Conservation (phyloP, 2,888 invertebrate genomes). For the Volucella inanis region DNA sequence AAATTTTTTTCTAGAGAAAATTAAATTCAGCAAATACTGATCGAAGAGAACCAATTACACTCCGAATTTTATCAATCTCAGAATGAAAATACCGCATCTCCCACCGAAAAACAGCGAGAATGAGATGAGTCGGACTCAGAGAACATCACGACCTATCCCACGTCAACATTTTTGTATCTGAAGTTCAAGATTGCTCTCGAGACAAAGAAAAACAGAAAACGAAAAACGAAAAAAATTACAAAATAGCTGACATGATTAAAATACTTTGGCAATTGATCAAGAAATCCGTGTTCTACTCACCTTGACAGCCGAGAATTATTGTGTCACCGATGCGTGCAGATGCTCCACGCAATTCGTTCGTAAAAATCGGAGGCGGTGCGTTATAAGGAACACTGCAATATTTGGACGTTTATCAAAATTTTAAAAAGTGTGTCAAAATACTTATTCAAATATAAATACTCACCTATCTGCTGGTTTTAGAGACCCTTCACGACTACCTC, state of each 20-base stretch:
- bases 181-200: conserved; percentile 65
- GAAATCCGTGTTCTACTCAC: conserved; percentile 82
- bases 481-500: conserved; percentile 88
- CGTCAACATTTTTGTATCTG: conserved; percentile 59
- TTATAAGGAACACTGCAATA: conserved; percentile 78
- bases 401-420: not conserved
- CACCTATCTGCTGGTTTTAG: conserved; percentile 88
- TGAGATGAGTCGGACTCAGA: not conserved
- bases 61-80: not conserved
- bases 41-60: conserved; percentile 25
- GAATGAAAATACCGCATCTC: not conserved
- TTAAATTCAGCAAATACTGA: not conserved
- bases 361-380: conserved; percentile 90
- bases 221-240: not conserved
- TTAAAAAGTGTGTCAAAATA: not conserved
- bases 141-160: conserved; percentile 67
- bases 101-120: conserved; percentile 3
- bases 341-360: conserved; percentile 89
- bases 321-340: conserved; percentile 91
- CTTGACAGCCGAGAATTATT: conserved; percentile 89
- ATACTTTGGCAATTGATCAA: conserved; percentile 78
- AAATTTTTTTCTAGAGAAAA: conserved; percentile 14
- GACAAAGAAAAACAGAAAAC: not conserved
- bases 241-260: conserved; percentile 56
- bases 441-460: conserved; percentile 40